phyloP scores from a whole-genome alignment of 1,140 invertebrate genomes.

The Elymnias hypermnestra region DNA sequence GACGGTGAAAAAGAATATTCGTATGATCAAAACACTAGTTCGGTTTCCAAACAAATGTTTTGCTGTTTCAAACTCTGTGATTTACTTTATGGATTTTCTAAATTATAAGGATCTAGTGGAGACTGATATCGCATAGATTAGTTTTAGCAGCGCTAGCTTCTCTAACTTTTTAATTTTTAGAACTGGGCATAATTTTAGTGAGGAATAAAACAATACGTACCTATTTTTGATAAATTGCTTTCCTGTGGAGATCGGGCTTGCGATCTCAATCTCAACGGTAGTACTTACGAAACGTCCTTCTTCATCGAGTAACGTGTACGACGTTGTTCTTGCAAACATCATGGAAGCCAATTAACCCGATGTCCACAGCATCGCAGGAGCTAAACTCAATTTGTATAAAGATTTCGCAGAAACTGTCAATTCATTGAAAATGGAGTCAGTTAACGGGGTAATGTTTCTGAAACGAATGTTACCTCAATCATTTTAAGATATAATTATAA shows the following conservation, averaged over 20 bases:
- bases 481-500: slow-evolving; percentile 54
- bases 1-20: slow-evolving; percentile 43
- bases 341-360: slow-evolving; percentile 14
- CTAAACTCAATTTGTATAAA: slow-evolving; percentile 47
- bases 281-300: too few relatives aligned
- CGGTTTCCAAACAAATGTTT: slow-evolving; percentile 65
- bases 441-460: slow-evolving; percentile 49
- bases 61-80: slow-evolving; percentile 72
- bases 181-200: slow-evolving; percentile 61
- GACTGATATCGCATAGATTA: slow-evolving; percentile 75
- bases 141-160: slow-evolving; percentile 75
- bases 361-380: slow-evolving; percentile 38
- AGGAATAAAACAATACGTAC: slow-evolving; percentile 46
- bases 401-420: slow-evolving; percentile 61
- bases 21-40: slow-evolving; percentile 49
- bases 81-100: slow-evolving; percentile 74
- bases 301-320: too few relatives aligned
- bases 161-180: slow-evolving; percentile 67
- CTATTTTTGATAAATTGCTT: slow-evolving; percentile 69
- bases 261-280: slow-evolving; percentile 12
- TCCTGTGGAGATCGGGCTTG: slow-evolving; percentile 47
- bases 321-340: slow-evolving; percentile 13
- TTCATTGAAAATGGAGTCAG: slow-evolving; percentile 67
- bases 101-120: slow-evolving; percentile 75
- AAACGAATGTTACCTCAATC: slow-evolving; percentile 47